Conservation (phyloP, 2,888 invertebrate species). For the Papilio elwesi region DNA sequence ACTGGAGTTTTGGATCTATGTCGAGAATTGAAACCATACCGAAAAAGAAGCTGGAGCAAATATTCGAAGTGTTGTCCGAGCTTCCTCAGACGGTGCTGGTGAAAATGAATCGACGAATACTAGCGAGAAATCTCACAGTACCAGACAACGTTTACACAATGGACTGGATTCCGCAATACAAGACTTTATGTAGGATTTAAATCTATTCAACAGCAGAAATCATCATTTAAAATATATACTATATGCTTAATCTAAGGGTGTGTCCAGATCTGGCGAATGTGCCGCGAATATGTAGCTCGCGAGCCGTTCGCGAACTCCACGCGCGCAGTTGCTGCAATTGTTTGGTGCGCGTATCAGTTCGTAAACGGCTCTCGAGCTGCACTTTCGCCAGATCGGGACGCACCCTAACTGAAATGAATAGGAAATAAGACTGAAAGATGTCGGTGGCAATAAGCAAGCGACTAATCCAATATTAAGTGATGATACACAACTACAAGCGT, state of each 20-base stretch:
- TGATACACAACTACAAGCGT: too few species aligned
- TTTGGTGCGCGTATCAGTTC: too few species aligned
- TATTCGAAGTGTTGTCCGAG: constrained; percentile 79
- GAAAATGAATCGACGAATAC: constrained; percentile 77
- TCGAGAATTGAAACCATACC: constrained; percentile 82
- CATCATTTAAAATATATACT: background rate
- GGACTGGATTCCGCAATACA: constrained; percentile 83
- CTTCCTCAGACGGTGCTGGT: constrained; percentile 82
- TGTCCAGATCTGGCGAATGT: too few species aligned
- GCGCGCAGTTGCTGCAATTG: too few species aligned
- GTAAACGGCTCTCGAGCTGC: too few species aligned
- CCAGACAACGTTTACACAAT: constrained; percentile 79
- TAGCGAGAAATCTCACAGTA: constrained; percentile 75
- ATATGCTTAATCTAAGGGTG: background rate
- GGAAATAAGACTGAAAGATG: too few species aligned
- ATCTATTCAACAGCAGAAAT: background rate
- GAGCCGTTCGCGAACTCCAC: too few species aligned
- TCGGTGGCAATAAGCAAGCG: too few species aligned
- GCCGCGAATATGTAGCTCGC: too few species aligned
- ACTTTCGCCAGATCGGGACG: too few species aligned
- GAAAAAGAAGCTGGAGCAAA: constrained; percentile 68
- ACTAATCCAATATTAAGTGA: too few species aligned
- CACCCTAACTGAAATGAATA: background rate
- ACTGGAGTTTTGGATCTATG: constrained; percentile 85
- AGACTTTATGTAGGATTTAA: constrained; percentile 77